These are phyloP conservation scores for Noctua pronuba DNA, from an alignment of 2,888 invertebrate genomes.

Conservation along the genomic window DNA sequence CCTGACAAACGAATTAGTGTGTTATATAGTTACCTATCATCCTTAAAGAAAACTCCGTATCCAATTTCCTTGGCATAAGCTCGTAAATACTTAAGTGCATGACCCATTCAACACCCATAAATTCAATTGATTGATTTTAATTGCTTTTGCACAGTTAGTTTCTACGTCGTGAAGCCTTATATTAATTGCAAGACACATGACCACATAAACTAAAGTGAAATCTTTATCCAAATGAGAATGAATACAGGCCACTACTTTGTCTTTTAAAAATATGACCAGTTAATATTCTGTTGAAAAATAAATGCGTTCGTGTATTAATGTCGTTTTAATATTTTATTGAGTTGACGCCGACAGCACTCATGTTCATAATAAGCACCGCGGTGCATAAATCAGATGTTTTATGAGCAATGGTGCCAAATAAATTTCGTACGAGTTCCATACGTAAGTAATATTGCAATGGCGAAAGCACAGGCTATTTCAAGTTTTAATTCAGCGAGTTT, in stretches of 20 bases:
- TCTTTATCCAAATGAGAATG: slow-evolving; percentile 46
- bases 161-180: background rate
- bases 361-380: slow-evolving; percentile 80
- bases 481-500: slow-evolving; percentile 63
- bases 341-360: slow-evolving; percentile 78
- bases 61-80: background rate
- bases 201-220: slow-evolving; percentile 49
- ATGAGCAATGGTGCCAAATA: slow-evolving; percentile 82
- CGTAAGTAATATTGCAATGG: slow-evolving; percentile 58
- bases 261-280: slow-evolving; percentile 71
- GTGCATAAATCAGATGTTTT: slow-evolving; percentile 84
- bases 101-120: background rate
- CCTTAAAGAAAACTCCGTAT: background rate
- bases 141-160: slow-evolving; percentile 16
- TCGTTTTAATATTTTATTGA: slow-evolving; percentile 85
- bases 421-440: slow-evolving; percentile 74
- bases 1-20: background rate
- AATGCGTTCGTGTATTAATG: slow-evolving; percentile 79
- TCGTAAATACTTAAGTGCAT: background rate
- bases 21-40: background rate
- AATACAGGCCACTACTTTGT: slow-evolving; percentile 67
- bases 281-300: slow-evolving; percentile 76
- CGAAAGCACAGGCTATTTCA: slow-evolving; percentile 69
- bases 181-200: slow-evolving; percentile 22
- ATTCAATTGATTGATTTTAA: slow-evolving; percentile 28